Evolutionary conservation across 1,140 invertebrate genomes (phyloP), one percentile per base, ranked within the genome.

Genomic region (Orius insidiosus): DNA sequence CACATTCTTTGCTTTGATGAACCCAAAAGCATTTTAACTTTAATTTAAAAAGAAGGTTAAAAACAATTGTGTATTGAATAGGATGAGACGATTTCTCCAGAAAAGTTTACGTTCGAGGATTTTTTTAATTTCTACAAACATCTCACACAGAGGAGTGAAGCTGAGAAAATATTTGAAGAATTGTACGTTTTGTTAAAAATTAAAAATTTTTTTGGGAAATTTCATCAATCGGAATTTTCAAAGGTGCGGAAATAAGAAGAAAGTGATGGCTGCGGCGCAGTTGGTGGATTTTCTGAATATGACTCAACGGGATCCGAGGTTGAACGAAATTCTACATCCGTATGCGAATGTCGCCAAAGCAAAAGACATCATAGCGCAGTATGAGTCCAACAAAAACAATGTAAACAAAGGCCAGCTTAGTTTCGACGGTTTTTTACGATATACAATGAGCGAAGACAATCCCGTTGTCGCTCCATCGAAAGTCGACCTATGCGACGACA

Each of bases 301-400:
- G 55, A 81, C 85, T 38, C 93, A 98, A 61, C 68, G 94, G 50
- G 93, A 98, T 69, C 92, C 93, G 3, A 71, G 94, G 15, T 70
- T 98, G 15, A 98, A 98, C 64, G 93, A 97, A 67, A 94, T 98
- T 56, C 69, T 98, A 2, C 88, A 96, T 66, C 94, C 93, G 0
- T 95, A 94, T 63, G 86, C 85, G 10, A 89, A 90, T 54, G 68
- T 75, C 3, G 74, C 77, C 10, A 69, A 83, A 48, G 89, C 88
- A 32, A 80, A 80, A 57, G 86, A 92, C 55, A 73, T 97, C 15
- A 94, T 98, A 50, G 71, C 77, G 53, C 76, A 84, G 53, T 93
- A 93, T 58, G 93, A 98, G 63, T 83, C 85, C 13, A 85, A 85
- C 62, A 84, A 85, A 58, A 76, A 75, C 54, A 84, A 87, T 57